These are phyloP conservation scores for Centroberyx gerrardi DNA, from an alignment of 2,797 vertebrate species.

Conservation along the genomic window DNA sequence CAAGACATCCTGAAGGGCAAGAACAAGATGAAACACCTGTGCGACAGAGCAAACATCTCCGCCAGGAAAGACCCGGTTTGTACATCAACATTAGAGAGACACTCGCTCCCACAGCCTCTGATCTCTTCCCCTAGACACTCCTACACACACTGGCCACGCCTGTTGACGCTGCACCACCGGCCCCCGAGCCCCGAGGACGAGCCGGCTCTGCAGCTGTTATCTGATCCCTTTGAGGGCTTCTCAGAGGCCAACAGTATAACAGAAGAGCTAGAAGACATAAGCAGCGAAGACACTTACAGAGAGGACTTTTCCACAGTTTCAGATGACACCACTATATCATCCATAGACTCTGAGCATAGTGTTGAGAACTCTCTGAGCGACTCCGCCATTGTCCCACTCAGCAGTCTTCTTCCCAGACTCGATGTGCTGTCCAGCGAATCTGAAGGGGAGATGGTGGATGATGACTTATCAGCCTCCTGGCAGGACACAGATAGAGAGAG, in stretches of 20 bases:
- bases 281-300: not conserved
- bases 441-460: slow-evolving; percentile 16
- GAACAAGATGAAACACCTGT: slow-evolving; percentile 44
- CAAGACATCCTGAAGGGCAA: slow-evolving; percentile 43
- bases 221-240: slow-evolving; percentile 8
- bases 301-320: slow-evolving; percentile 2
- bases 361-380: slow-evolving; percentile 22
- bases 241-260: slow-evolving; percentile 1
- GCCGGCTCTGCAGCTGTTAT: not conserved
- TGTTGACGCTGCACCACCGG: slow-evolving; percentile 15
- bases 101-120: slow-evolving; percentile 8
- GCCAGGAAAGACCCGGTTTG: not conserved
- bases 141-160: not conserved
- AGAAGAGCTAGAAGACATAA: slow-evolving; percentile 4
- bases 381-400: not conserved
- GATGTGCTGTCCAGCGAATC: slow-evolving; percentile 17
- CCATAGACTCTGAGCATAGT: slow-evolving; percentile 3
- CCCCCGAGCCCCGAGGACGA: slow-evolving; percentile 2
- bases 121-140: not conserved
- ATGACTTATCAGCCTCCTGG: not conserved
- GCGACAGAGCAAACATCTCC: slow-evolving; percentile 44
- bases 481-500: not conserved
- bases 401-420: not conserved
- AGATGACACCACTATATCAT: slow-evolving; percentile 4
- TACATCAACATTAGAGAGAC: slow-evolving; percentile 4